Evolutionary conservation across 2,113 vertebrate species (phyloP), one percentile per base, ranked within the genome.

Genomic region (Corapipo altera): DNA sequence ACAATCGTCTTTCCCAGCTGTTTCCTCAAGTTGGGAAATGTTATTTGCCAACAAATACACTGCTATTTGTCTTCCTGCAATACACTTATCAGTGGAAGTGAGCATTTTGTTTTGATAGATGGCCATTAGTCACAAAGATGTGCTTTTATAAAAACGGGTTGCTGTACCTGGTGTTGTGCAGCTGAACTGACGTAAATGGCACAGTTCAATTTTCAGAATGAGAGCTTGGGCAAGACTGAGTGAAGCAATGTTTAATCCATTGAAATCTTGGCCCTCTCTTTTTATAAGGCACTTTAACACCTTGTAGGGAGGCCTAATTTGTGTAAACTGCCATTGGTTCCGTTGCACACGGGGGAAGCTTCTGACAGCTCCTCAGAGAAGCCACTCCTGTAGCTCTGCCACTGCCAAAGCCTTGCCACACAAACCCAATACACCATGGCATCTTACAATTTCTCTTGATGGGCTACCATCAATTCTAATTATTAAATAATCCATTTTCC

Each of bases 21-120:
- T 61, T 96, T 92, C 91, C 92, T 95, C 58, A 75, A 73, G 52
- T 28, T 95, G 77, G 54, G 93, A 87, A 95, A 94, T 14, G 46
- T 8, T n/a, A 8, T 69, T 95, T 91, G 61, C 57, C 65, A 88
- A 44, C 64, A 28, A 57, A 30, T n/a, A 52, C 17, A 21, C 33
- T 13, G 20, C 19, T 57, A 13, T 39, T n/a, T 49, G 22, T 72
- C 65, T 83, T 67, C 75, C 75, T 94, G 85, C 43, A 89, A 39
- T 22, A 3, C 32, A 11, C 69, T 90, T 88, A 86, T 61, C 79
- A 49, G 79, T 89, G 66, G 86, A 78, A 77, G 44, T 1, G 48
- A 78, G 15, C 12, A 30, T 24, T 54, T 77, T 4, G 18, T 35
- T 86, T 93, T 51, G 43, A 27, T 61, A 9, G 76, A 15, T 43